Conservation (phyloP, 2,888 invertebrate genomes). For the Lysandra bellargus region DNA sequence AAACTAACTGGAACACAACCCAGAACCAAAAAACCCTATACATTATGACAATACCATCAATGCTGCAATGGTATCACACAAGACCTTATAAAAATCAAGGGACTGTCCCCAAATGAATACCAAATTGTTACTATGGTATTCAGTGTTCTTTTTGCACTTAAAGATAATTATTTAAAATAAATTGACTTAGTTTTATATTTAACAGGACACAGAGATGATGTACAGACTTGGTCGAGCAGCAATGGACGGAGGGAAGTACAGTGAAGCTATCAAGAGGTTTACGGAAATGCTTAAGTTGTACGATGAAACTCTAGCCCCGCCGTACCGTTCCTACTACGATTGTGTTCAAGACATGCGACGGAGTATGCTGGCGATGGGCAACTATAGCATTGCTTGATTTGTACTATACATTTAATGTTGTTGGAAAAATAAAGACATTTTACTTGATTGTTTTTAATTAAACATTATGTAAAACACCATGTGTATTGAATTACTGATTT, state of each 20-base stretch:
- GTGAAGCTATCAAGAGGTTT: conserved; percentile 83
- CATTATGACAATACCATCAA: background rate
- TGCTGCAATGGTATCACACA: conserved; percentile 15
- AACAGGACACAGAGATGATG: conserved; percentile 85
- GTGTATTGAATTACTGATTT: background rate
- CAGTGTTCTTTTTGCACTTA: background rate
- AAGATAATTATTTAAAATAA: background rate
- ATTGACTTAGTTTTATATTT: conserved; percentile 38
- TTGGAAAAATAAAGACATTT: conserved; percentile 27
- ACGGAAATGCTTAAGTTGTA: conserved; percentile 84
- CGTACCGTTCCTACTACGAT: conserved; percentile 87
- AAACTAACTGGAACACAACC: background rate
- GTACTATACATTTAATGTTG: conserved; percentile 4
- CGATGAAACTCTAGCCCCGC: conserved; percentile 84
- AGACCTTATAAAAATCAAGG: background rate
- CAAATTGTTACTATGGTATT: conserved; percentile 11
- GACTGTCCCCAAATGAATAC: background rate
- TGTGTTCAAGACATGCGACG: conserved; percentile 86
- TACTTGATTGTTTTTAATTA: background rate
- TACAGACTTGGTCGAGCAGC: conserved; percentile 82
- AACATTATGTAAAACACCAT: background rate
- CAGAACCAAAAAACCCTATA: background rate
- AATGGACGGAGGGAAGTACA: conserved; percentile 82
- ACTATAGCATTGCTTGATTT: conserved; percentile 65
- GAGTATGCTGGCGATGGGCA: conserved; percentile 85